Conservation (phyloP, 2,888 invertebrate species). For the Calameuta filiformis region DNA sequence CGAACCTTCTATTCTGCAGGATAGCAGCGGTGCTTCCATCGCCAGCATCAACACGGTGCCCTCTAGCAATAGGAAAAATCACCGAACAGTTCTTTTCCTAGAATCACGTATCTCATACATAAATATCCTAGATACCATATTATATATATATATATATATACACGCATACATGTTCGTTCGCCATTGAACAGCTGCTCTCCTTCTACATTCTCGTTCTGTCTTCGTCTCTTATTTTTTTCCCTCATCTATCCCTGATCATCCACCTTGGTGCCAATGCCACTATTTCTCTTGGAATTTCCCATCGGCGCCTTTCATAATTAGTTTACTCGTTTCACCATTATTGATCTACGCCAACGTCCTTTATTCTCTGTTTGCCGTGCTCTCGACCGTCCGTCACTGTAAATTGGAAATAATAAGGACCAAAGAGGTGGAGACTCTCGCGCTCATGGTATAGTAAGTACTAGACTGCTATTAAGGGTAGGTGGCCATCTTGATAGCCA, state of each 20-base stretch:
- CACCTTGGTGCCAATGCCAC: background rate
- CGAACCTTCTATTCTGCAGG: background rate
- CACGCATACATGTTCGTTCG: background rate
- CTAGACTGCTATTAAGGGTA: background rate
- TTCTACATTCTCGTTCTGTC: background rate
- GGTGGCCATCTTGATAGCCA: background rate
- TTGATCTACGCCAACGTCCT: background rate
- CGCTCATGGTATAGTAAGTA: background rate
- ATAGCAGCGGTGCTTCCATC: conserved; percentile 2
- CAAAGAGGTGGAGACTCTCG: background rate
- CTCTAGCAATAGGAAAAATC: background rate
- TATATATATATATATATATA: background rate
- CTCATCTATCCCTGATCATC: background rate
- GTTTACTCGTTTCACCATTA: background rate
- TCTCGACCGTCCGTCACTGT: background rate
- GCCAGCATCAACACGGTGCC: background rate
- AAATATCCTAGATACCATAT: background rate
- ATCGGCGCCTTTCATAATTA: background rate
- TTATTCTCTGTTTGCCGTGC: background rate
- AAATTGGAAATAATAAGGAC: background rate
- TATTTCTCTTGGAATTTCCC: background rate
- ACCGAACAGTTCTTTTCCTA: background rate
- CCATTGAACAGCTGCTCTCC: background rate
- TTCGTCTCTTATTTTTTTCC: background rate
- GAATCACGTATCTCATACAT: background rate